Conservation (phyloP, 1,140 invertebrate genomes). For the Triops longicaudatus region DNA sequence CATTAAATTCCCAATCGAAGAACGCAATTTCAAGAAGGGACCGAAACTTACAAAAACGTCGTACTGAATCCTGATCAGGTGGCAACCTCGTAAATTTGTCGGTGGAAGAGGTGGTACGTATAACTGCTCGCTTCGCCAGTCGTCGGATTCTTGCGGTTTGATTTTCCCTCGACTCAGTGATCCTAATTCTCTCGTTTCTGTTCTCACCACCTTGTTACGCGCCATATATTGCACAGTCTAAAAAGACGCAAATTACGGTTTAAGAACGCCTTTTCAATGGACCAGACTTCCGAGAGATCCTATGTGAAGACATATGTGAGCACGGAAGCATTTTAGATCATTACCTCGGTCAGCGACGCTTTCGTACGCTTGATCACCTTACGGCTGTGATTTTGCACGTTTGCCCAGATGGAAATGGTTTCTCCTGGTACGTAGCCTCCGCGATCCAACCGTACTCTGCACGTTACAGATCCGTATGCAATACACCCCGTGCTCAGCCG, state of each 20-base stretch:
- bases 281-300: not conserved
- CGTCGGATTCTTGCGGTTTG: constrained; percentile 65
- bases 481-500: constrained; percentile 77
- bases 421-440: constrained; percentile 90
- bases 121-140: constrained; percentile 82
- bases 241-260: constrained; percentile 33
- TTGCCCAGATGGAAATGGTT: constrained; percentile 75
- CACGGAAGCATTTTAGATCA: constrained; percentile 25
- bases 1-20: not conserved
- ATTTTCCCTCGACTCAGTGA: constrained; percentile 72
- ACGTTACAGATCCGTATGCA: constrained; percentile 68
- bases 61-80: constrained; percentile 88
- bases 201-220: constrained; percentile 72
- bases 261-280: not conserved
- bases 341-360: constrained; percentile 68
- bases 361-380: constrained; percentile 63
- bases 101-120: constrained; percentile 90
- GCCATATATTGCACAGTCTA: constrained; percentile 85
- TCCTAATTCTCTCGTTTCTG: constrained; percentile 76
- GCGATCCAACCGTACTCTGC: constrained; percentile 73
- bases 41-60: constrained; percentile 77
- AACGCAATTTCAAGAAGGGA: constrained; percentile 6
- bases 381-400: constrained; percentile 74
- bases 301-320: constrained; percentile 20
- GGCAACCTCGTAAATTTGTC: constrained; percentile 88